phyloP scores from a whole-genome alignment of 1,140 invertebrate species.

The Helicoverpa armigera region DNA sequence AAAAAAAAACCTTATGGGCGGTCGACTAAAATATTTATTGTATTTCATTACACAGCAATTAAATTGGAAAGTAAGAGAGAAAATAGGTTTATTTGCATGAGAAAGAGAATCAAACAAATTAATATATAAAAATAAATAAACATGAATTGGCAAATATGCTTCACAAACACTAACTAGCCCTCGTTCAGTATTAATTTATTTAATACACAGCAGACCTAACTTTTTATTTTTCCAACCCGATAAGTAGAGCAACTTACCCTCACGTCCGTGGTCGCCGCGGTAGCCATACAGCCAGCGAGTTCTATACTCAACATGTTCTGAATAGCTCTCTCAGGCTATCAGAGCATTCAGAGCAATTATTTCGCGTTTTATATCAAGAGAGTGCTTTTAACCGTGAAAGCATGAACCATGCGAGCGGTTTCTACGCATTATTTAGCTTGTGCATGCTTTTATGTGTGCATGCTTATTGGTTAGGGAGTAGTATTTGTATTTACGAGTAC shows the following conservation, averaged over 20 bases:
- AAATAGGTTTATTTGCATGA: no score
- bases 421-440: conserved; percentile 16
- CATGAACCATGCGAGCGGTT: background rate
- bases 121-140: no score
- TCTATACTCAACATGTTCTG: background rate
- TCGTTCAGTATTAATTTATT: no score
- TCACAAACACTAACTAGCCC: no score
- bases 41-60: no score
- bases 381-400: conserved; percentile 13
- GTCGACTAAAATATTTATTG: no score
- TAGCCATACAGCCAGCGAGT: background rate
- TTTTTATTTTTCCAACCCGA: no score
- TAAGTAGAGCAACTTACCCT: background rate
- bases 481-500: background rate
- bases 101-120: no score
- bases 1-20: no score
- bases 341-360: conserved; percentile 4
- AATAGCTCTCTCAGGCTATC: conserved; percentile 3
- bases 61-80: no score
- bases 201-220: no score
- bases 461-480: background rate
- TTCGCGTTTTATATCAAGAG: background rate
- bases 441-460: background rate
- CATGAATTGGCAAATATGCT: no score
- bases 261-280: background rate